Conservation (phyloP, 35 echinoderm and acorn worm genomes). For the Strongylocentrotus purpuratus region DNA sequence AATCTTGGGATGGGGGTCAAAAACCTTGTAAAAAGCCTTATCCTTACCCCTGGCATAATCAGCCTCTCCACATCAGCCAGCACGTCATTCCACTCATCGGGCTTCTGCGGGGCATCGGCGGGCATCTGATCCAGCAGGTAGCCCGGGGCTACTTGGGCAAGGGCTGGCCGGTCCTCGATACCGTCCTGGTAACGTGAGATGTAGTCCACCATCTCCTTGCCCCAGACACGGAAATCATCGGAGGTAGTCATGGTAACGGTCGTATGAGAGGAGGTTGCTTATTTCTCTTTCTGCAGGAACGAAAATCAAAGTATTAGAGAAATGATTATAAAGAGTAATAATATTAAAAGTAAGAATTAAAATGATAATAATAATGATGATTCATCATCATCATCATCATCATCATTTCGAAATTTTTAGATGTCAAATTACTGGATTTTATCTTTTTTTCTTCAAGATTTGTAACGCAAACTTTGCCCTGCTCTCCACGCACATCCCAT, state of each 20-base stretch:
- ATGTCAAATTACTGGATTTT: no score
- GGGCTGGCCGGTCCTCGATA: slow-evolving; percentile 75
- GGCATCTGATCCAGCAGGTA: slow-evolving; percentile 86
- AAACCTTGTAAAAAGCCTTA: no score
- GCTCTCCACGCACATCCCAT: no score
- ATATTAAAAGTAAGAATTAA: no score
- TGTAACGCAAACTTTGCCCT: no score
- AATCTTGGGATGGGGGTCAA: no score
- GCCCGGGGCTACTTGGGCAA: slow-evolving; percentile 82
- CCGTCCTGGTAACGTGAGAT: slow-evolving; percentile 73
- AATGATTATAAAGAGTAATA: no score
- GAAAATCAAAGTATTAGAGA: background rate
- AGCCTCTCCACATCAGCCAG: slow-evolving; percentile 78
- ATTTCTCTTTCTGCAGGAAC: background rate
- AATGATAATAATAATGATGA: no score
- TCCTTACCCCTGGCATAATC: slow-evolving; percentile 94
- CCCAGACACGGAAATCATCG: slow-evolving; percentile 74
- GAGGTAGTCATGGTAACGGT: slow-evolving; percentile 73
- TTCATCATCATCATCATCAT: no score
- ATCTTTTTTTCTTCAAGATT: no score
- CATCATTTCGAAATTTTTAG: no score
- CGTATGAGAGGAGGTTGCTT: background rate
- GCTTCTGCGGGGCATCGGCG: slow-evolving; percentile 67
- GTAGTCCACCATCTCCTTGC: slow-evolving; percentile 94
- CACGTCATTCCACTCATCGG: slow-evolving; percentile 88